Evolutionary conservation across 2,797 vertebrate species (phyloP).

Genomic region (Tolypeutes matacus): DNA sequence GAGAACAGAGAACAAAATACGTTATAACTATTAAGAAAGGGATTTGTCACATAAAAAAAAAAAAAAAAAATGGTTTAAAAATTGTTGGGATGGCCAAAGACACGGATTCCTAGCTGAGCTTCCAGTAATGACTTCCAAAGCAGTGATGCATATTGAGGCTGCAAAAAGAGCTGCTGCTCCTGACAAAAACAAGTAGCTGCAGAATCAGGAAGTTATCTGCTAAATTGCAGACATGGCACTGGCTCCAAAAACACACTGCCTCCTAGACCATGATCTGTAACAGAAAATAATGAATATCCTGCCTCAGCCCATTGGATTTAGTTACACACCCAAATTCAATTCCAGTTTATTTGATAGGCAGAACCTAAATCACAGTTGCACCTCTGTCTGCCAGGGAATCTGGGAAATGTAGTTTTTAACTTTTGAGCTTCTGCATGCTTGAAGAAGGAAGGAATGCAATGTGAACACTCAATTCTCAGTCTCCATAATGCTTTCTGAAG

Average conservation of each 20-base stretch:
- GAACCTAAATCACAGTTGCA: not conserved
- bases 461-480: not conserved
- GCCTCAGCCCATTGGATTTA: not conserved
- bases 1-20: slow-evolving; percentile 10
- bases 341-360: not conserved
- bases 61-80: not conserved
- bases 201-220: not conserved
- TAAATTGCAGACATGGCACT: not conserved
- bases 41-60: not conserved
- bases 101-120: not conserved
- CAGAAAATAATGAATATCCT: not conserved
- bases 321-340: not conserved
- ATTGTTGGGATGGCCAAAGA: not conserved
- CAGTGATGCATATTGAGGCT: not conserved
- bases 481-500: not conserved
- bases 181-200: slow-evolving; percentile 5
- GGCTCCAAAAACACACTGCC: not conserved
- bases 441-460: not conserved
- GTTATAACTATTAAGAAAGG: not conserved
- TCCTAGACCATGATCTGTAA: not conserved
- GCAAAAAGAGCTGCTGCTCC: not conserved
- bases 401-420: not conserved
- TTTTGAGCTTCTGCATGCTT: not conserved
- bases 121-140: slow-evolving; percentile 10
- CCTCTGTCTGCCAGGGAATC: not conserved